Percentiles rank a stretch among this genome's conserved stretches.
These are phyloP conservation scores for Autographa pulchrina DNA, from an alignment of 2,888 invertebrate genomes.

Conservation along the genomic window DNA sequence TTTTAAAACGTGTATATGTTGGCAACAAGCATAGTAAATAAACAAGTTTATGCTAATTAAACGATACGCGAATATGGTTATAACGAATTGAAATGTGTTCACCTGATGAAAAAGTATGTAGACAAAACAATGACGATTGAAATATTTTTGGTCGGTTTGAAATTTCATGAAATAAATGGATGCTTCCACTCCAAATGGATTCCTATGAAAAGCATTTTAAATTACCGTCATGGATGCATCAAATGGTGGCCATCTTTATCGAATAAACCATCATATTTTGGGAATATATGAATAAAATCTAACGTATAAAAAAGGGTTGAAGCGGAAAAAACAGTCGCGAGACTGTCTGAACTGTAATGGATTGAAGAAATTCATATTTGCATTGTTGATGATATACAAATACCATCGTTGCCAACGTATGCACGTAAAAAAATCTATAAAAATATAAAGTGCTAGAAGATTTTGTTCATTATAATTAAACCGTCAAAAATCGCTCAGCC, in stretches of 20 bases:
- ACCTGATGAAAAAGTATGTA: neutral
- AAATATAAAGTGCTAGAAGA: constrained; percentile 23
- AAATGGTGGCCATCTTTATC: neutral
- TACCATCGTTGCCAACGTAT: constrained; percentile 18
- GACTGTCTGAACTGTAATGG: no score
- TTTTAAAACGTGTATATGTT: neutral
- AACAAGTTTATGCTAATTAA: no score
- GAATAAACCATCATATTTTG: neutral
- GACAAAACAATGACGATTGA: neutral
- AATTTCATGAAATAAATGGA: neutral
- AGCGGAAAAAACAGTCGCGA: neutral
- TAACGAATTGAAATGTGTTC: neutral
- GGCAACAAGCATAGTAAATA: neutral
- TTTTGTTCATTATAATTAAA: constrained; percentile 36
- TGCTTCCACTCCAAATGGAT: neutral
- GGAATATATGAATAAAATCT: neutral
- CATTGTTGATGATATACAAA: neutral
- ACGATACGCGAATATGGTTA: no score
- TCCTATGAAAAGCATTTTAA: neutral
- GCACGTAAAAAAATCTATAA: constrained; percentile 17
- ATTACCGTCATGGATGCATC: neutral
- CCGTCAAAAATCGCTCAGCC: constrained; percentile 22
- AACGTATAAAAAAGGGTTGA: neutral
- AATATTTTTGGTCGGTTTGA: neutral
- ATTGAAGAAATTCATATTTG: neutral